Conservation (phyloP, 2,888 invertebrate genomes). For the Pachydiplax longipennis region DNA sequence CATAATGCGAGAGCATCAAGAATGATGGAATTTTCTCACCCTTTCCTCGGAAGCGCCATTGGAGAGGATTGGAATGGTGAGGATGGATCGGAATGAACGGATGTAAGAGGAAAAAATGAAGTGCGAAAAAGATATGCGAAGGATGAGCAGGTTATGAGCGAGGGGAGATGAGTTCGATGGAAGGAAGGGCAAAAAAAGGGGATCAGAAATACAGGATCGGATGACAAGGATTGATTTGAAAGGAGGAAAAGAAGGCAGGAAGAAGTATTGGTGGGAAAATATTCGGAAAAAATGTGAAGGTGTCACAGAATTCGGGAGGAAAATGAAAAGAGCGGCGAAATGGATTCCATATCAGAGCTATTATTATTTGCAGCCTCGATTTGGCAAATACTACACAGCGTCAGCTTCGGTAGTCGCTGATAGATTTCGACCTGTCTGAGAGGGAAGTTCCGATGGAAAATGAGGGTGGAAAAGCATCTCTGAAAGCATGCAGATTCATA, state of each 20-base stretch:
- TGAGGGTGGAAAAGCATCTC: neutral
- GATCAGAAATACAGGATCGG: neutral
- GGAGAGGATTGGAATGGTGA: neutral
- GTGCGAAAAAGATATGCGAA: neutral
- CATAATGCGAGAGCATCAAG: neutral
- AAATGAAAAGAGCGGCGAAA: slow-evolving; percentile 9
- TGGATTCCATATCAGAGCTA: neutral
- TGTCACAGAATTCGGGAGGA: neutral
- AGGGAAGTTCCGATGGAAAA: neutral
- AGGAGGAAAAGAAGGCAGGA: neutral
- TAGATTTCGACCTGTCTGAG: neutral
- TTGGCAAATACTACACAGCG: neutral
- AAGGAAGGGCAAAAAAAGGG: neutral
- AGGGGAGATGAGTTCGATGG: neutral
- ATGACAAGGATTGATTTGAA: neutral
- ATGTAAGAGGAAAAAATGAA: neutral
- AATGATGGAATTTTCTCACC: slow-evolving; percentile 10
- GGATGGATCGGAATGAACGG: neutral
- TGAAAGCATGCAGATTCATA: too few species aligned
- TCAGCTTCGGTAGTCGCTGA: neutral
- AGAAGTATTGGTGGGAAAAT: neutral
- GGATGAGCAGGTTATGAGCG: neutral
- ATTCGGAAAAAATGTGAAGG: neutral
- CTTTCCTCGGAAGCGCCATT: neutral
- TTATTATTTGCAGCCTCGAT: neutral